Conservation (phyloP, 23 tunicate genomes). For the Trididemnum miniatum region DNA sequence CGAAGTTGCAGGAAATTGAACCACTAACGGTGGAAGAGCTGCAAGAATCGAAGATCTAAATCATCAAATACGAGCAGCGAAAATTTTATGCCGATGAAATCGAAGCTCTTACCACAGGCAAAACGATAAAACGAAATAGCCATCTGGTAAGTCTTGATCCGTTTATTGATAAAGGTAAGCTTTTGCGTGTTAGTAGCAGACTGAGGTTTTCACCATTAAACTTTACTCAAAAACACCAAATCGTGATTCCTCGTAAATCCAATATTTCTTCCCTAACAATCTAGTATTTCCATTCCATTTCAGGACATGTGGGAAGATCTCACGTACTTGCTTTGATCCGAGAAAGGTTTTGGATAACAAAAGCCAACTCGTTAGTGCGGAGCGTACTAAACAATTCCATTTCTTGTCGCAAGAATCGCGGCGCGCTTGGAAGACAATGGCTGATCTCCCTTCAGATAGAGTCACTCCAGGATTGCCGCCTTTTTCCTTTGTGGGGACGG, state of each 20-base stretch:
- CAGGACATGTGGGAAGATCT: constrained; percentile 11
- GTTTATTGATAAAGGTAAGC: neutral
- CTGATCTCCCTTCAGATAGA: constrained; percentile 14
- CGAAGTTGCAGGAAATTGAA: neutral
- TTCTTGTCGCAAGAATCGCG: neutral
- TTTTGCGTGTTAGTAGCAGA: neutral
- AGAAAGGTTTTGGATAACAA: constrained; percentile 11
- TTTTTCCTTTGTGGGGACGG: constrained; percentile 6
- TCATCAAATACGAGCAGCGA: neutral
- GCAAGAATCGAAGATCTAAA: neutral
- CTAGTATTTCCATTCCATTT: neutral
- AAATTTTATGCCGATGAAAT: neutral
- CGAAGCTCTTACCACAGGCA: neutral
- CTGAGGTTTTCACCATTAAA: neutral
- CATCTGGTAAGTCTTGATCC: neutral
- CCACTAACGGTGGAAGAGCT: neutral
- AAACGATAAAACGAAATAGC: neutral
- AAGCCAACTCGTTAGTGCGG: neutral
- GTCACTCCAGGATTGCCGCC: neutral
- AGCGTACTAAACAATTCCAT: neutral
- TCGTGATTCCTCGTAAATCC: neutral
- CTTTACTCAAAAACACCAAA: neutral
- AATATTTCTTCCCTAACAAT: neutral
- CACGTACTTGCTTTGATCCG: neutral
- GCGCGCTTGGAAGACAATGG: neutral